phyloP scores from a whole-genome alignment of 2,113 vertebrate species.

The Apodemus speciosus region DNA sequence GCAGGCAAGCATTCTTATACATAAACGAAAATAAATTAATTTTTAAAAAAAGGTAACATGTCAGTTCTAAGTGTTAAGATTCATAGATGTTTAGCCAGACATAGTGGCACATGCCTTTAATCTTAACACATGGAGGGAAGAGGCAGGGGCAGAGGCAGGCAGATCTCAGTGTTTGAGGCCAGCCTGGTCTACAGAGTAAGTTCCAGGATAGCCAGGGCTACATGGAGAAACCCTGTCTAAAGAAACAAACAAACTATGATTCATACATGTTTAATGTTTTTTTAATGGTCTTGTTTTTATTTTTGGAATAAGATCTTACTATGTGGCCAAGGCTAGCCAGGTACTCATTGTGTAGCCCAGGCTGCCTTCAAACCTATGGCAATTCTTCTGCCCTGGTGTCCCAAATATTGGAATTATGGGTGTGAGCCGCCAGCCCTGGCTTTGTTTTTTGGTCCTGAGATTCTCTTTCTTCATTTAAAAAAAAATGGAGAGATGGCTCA shows the following conservation, averaged over 20 bases:
- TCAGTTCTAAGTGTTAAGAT: neutral
- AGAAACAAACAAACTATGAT: too few relatives aligned
- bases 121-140: too few relatives aligned
- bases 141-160: too few relatives aligned
- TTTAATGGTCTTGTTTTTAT: too few relatives aligned
- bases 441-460: neutral
- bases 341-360: neutral
- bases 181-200: too few relatives aligned
- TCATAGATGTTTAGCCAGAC: neutral
- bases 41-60: too few relatives aligned
- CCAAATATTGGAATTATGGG: neutral
- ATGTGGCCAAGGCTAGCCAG: neutral
- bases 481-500: too few relatives aligned
- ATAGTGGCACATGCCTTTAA: neutral
- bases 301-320: too few relatives aligned
- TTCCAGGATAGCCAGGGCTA: too few relatives aligned
- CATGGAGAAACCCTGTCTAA: neutral
- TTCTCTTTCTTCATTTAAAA: neutral
- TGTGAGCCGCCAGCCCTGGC: neutral
- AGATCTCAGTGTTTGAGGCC: too few relatives aligned
- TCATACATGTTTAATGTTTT: too few relatives aligned
- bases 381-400: neutral
- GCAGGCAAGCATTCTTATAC: neutral
- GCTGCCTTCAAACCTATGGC: neutral
- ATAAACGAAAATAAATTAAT: too few relatives aligned